phyloP scores from a whole-genome alignment of 1,140 invertebrate species.

The Pararge aegeria region DNA sequence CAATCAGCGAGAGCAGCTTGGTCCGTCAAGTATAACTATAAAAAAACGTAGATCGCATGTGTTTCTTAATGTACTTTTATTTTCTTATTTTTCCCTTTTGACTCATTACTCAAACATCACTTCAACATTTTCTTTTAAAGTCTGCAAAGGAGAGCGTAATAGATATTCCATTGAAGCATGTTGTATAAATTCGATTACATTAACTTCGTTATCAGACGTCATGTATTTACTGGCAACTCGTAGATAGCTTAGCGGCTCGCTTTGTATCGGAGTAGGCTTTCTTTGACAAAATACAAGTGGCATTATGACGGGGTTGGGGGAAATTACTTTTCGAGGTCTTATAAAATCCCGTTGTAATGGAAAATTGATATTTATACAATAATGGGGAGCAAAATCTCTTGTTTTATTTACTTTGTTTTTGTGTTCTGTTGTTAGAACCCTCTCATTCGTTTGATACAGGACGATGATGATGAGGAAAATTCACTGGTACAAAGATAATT shows the following conservation, averaged over 20 bases:
- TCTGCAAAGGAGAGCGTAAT: background rate
- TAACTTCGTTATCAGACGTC: slow-evolving; percentile 7
- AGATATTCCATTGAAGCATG: background rate
- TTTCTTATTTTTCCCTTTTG: background rate
- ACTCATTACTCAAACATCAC: background rate
- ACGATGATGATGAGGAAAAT: too few species aligned
- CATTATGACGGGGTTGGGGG: background rate
- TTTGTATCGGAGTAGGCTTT: slow-evolving; percentile 2
- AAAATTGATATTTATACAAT: too few species aligned
- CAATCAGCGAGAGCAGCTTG: too few species aligned
- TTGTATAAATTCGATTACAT: slow-evolving; percentile 14
- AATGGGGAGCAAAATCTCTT: too few species aligned
- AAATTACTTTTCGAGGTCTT: background rate
- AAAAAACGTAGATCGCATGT: too few species aligned
- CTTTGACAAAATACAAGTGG: background rate
- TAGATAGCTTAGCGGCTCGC: background rate
- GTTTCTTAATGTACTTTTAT: too few species aligned
- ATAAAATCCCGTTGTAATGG: too few species aligned
- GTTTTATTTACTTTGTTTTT: too few species aligned
- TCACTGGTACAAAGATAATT: too few species aligned
- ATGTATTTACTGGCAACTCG: slow-evolving; percentile 10
- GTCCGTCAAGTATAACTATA: too few species aligned
- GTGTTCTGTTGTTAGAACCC: too few species aligned
- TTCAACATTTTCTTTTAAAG: background rate
- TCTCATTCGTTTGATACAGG: too few species aligned